Conservation (phyloP, 2,113 vertebrate genomes). For the Tragelaphus imberbis region DNA sequence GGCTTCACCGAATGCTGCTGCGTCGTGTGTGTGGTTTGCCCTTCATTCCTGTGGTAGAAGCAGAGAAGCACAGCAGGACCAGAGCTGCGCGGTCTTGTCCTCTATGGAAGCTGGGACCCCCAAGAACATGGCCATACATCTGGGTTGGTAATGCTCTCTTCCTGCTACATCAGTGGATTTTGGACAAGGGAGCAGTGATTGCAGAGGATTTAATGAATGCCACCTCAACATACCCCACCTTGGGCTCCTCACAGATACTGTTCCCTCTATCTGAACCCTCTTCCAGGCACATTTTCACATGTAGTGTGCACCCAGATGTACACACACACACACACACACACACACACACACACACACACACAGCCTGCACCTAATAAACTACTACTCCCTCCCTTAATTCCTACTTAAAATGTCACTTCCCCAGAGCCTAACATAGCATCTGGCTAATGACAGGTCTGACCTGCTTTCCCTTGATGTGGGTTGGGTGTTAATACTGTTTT, state of each 20-base stretch:
- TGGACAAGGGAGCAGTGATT: neutral
- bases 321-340: neutral
- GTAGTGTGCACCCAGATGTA: neutral
- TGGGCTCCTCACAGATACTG: neutral
- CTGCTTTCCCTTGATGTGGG: neutral
- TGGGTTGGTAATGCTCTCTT: neutral
- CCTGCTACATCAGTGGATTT: neutral
- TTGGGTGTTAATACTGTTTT: neutral
- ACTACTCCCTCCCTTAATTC: neutral
- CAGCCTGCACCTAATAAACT: neutral
- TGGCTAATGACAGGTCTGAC: neutral
- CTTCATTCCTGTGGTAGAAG: neutral
- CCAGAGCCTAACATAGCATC: neutral
- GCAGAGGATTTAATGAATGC: neutral
- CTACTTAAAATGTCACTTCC: neutral
- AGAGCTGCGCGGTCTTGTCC: neutral
- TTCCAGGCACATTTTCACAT: neutral
- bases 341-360: neutral
- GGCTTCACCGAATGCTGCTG: neutral
- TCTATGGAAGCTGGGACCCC: neutral
- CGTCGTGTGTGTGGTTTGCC: neutral
- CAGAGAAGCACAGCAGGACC: neutral
- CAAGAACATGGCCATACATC: neutral
- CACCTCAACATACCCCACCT: neutral
- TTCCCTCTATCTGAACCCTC: neutral